These are phyloP conservation scores for Corythaeola cristata DNA, from an alignment of 2,113 vertebrate genomes.

Conservation along the genomic window DNA sequence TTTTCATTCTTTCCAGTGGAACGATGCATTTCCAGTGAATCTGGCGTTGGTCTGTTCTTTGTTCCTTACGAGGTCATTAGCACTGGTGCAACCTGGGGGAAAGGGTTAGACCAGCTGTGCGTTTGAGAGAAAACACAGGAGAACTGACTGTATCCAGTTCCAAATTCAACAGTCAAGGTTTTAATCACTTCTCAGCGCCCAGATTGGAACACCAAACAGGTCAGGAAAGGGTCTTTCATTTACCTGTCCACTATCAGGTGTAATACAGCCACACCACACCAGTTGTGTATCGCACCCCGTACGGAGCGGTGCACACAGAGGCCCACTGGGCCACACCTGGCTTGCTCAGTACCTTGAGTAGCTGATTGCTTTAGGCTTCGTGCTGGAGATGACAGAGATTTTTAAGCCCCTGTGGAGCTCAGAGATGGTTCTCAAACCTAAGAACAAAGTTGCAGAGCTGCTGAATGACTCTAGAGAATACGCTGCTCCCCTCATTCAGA, in stretches of 20 bases:
- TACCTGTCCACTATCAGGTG: background rate
- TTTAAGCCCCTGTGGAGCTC: background rate
- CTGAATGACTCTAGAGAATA: background rate
- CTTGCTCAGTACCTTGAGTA: background rate
- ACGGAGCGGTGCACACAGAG: background rate
- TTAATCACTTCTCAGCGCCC: background rate
- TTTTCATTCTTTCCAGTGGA: background rate
- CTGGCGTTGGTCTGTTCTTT: background rate
- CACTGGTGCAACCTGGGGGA: background rate
- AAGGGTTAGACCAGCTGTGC: background rate
- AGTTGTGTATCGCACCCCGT: accelerated
- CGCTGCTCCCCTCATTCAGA: background rate
- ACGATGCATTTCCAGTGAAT: background rate
- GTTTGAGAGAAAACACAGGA: background rate
- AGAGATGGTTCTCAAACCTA: background rate
- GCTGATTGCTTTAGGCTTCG: background rate
- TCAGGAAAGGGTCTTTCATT: background rate
- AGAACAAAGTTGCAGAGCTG: background rate
- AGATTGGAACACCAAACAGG: background rate
- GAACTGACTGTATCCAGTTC: background rate
- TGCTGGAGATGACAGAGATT: background rate
- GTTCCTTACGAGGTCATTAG: background rate
- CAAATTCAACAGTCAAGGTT: background rate
- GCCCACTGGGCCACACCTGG: background rate
- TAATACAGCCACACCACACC: background rate